These are phyloP conservation scores for Osmoderma eremita DNA, from an alignment of 2,888 invertebrate species.

Conservation along the genomic window DNA sequence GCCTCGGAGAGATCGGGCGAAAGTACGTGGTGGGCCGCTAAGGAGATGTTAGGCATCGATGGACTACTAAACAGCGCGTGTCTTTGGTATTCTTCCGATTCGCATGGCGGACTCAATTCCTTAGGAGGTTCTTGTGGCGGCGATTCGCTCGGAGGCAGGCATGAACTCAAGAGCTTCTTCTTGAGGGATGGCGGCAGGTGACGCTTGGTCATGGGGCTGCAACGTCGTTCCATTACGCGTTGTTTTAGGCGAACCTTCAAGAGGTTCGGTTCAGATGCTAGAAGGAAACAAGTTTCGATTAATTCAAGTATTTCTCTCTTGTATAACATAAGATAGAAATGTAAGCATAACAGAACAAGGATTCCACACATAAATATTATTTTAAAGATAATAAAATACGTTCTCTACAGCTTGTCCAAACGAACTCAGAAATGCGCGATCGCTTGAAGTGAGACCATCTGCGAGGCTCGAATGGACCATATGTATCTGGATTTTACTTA, in stretches of 20 bases:
- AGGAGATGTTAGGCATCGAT: slow-evolving; percentile 96
- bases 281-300: slow-evolving; percentile 49
- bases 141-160: slow-evolving; percentile 74
- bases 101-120: slow-evolving; percentile 68
- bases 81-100: slow-evolving; percentile 76
- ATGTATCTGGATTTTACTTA: too few species aligned
- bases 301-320: too few species aligned
- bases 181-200: slow-evolving; percentile 80
- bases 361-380: too few species aligned
- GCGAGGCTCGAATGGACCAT: too few species aligned
- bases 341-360: too few species aligned
- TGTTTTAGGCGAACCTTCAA: slow-evolving; percentile 93
- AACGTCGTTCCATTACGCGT: slow-evolving; percentile 94
- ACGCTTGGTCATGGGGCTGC: slow-evolving; percentile 88
- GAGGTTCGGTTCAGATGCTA: slow-evolving; percentile 97
- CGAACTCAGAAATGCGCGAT: too few species aligned
- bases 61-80: slow-evolving; percentile 88
- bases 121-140: slow-evolving; percentile 65
- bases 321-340: too few species aligned
- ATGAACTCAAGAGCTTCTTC: slow-evolving; percentile 72
- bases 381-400: too few species aligned
- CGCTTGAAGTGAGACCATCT: too few species aligned
- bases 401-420: too few species aligned
- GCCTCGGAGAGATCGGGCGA: slow-evolving; percentile 76
- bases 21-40: slow-evolving; percentile 68